Evolutionary conservation across 2,797 vertebrate genomes (phyloP), one percentile per base, ranked within the genome.

Genomic region (Calcarius lapponicus): DNA sequence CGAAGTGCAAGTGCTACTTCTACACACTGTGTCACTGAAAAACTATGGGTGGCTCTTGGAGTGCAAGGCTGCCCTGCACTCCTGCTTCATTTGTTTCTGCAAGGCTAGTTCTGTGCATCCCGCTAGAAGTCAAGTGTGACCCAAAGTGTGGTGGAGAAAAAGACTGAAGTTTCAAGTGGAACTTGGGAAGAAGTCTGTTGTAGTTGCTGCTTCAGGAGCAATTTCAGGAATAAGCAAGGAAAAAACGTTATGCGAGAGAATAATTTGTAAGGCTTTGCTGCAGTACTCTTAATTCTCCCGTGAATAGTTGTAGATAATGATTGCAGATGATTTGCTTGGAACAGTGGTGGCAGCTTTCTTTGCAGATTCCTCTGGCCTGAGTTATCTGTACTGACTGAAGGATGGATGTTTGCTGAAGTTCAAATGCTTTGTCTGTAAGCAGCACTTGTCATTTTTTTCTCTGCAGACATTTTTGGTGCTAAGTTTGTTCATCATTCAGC

Each of bases 181-280:
- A 74, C 40, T 71, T 40, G 6, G 31, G 43, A 74, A 43, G 51
- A 61, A 58, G 51, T 58, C 54, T 40, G 12, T 19, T 67, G 28
- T 58, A 43, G 22, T 73, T 82, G 14, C 38, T 54, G 21, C 53
- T 96, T 92, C 43, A 80, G 60, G 22, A 93, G 57, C 43, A 67
- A 67, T 48, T 92, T 94, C 38, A 67, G 45, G 47, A 93, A 43
- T 47, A 74, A 85, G 50, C 48, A 56, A 38, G 50, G 24, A 65
- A 43, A 81, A 80, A 84, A 71, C 8, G 19, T 38, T 60, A 34
- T 0, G 0, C 0, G 1, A 40, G 34, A 90, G 64, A 66, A 70
- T 65, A 0, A 22, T 80, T 76, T 85, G 15, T 64, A 66, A 76
- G 40, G 40, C 21, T 82, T 82, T 85, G 61, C 50, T 72, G 16